Evolutionary conservation across 2,797 vertebrate species (phyloP).

Genomic region (Lerista edwardsae): DNA sequence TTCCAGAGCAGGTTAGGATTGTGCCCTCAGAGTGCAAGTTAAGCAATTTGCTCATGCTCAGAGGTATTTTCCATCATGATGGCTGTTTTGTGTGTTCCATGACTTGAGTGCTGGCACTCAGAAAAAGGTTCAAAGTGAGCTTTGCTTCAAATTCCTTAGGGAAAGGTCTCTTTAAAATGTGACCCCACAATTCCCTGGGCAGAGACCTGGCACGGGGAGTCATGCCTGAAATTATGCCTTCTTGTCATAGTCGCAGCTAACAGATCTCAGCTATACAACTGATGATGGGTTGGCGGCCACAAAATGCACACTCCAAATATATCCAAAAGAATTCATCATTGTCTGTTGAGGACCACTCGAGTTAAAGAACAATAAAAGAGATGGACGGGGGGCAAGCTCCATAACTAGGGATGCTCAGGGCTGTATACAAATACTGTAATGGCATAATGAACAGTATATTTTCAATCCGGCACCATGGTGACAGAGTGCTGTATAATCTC

Average conservation of each 20-base stretch:
- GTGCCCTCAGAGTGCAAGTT: accelerated
- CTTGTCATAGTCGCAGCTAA: not conserved
- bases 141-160: not conserved
- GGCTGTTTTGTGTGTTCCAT: not conserved
- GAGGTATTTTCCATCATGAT: not conserved
- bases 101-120: not conserved
- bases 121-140: not conserved
- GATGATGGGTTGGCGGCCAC: not conserved
- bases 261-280: not conserved
- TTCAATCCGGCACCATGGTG: not conserved
- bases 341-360: not conserved
- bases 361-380: not conserved
- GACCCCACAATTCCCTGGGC: not conserved
- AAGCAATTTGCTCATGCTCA: not conserved
- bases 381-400: not conserved
- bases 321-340: not conserved
- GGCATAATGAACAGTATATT: not conserved
- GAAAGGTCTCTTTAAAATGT: no score
- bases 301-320: not conserved
- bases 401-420: not conserved
- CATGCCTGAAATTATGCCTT: not conserved
- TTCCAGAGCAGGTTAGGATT: no score
- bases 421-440: not conserved
- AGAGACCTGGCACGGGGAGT: not conserved
- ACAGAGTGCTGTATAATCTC: slow-evolving; percentile 15